Base-by-base conservation (phyloP, 1,140 invertebrate genomes). In the Drosophila aff. region DNA sequence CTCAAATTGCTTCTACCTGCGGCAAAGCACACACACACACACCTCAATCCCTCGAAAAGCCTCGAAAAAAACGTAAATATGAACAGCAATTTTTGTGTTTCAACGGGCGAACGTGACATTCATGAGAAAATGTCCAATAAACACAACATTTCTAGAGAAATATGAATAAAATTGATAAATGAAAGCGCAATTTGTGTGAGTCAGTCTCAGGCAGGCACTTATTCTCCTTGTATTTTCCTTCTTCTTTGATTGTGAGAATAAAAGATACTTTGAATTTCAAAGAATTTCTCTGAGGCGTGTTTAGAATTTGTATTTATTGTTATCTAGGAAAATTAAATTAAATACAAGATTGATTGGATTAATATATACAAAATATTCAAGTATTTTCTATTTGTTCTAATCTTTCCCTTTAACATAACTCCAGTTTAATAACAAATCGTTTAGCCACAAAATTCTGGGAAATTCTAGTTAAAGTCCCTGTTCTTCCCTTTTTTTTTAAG, bases 61-160 rank as follows among this genome's bases (percentile, higher is more conserved):
- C 11, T 21, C n/a, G 2, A 2, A 58, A 44, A 28, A 46, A 68
- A 59, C 38, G 28, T 28, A 61, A 73, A 73, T 60, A 18, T 73
- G 53, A 52, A 52, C 67, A 73, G 41, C 38, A 69, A 69, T 72
- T 74, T 50, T 49, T 73, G 55, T 49, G 38, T 61, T 74, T 74
- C 71, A 73, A 73, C 57, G 47, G 50, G 33, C 38, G 71, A 43
- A 89, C 84, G 85, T 89, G 85, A 89, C 81, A 81, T 84, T 89
- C 78, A 68, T 66, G 41, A 58, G 47, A 81, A 78, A 60, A 66
- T 57, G 62, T 50, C 43, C 43, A 23, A 44, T 44, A 52, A 69
- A 49, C 59, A 59, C 68, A 76, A 72, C 53, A 57, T 66, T 61
- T 62, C 26, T 38, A 64, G 18, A 67, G 53, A 73, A 77, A 58